Conservation (phyloP, 2,113 vertebrate genomes). For the Martes martes region DNA sequence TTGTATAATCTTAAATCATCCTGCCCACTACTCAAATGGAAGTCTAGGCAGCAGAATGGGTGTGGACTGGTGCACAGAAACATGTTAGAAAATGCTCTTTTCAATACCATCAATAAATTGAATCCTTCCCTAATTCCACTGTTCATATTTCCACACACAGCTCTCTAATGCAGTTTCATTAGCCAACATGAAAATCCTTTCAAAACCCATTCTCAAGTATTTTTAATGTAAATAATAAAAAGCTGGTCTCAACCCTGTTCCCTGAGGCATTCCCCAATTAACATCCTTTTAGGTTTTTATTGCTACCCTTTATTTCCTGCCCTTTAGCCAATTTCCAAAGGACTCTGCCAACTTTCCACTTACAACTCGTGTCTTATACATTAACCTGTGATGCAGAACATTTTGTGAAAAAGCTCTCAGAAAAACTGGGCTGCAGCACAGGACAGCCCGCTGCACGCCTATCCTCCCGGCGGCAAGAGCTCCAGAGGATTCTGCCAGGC, state of each 20-base stretch:
- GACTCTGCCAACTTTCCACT: constrained; percentile 81
- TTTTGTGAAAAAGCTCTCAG: constrained; percentile 67
- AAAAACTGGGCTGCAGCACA: constrained; percentile 58
- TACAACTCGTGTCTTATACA: constrained; percentile 72
- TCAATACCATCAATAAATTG: constrained; percentile 61
- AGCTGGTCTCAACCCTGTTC: constrained; percentile 70
- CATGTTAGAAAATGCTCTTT: not conserved
- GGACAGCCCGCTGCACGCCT: constrained; percentile 15
- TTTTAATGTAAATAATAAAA: constrained; percentile 85
- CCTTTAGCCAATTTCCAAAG: constrained; percentile 80
- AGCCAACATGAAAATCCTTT: constrained; percentile 71
- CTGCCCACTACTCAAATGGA: not conserved
- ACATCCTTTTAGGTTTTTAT: constrained; percentile 81
- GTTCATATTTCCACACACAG: not conserved
- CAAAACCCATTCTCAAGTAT: constrained; percentile 75
- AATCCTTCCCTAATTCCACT: constrained; percentile 72
- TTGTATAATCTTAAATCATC: not conserved
- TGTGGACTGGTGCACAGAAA: not conserved
- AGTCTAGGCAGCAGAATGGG: not conserved
- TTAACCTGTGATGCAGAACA: constrained; percentile 75
- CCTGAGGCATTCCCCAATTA: constrained; percentile 79
- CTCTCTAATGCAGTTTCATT: constrained; percentile 62
- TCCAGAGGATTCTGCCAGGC: not conserved
- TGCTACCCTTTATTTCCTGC: constrained; percentile 80
- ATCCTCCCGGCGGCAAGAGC: not conserved